Evolutionary conservation across 2,888 invertebrate species (phyloP).

Genomic region (Amblyteles armatorius): DNA sequence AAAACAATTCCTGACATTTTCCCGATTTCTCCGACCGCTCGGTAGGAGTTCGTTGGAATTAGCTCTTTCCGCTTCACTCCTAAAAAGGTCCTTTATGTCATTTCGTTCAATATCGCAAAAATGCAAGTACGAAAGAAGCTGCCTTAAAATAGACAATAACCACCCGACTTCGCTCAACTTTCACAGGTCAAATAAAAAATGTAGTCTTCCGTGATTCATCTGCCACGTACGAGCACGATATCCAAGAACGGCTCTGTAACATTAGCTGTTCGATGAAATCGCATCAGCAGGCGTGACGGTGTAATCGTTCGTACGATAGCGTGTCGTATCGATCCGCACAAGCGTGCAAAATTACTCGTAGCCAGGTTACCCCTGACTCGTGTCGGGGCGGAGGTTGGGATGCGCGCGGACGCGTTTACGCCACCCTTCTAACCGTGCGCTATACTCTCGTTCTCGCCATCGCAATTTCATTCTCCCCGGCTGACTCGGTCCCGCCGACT

Average conservation of each 20-base stretch:
- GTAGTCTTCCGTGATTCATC: constrained; percentile 11
- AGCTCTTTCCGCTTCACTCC: too few species aligned
- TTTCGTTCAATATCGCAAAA: too few species aligned
- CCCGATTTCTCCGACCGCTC: too few species aligned
- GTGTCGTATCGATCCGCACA: constrained; percentile 64
- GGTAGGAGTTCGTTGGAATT: too few species aligned
- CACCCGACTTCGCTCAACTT: background rate
- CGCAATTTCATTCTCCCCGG: constrained; percentile 50
- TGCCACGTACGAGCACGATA: constrained; percentile 22
- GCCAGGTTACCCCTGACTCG: constrained; percentile 46
- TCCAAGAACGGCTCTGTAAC: constrained; percentile 50
- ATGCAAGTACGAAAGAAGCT: background rate
- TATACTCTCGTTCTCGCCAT: constrained; percentile 52
- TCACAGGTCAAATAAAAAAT: background rate
- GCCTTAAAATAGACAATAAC: background rate
- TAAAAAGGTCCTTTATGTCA: too few species aligned
- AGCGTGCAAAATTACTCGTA: constrained; percentile 65
- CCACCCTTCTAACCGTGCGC: constrained; percentile 4
- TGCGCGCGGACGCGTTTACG: constrained; percentile 19
- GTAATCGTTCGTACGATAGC: constrained; percentile 64
- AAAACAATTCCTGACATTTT: too few species aligned
- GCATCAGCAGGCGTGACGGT: constrained; percentile 67
- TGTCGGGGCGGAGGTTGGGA: constrained; percentile 3
- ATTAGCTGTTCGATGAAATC: constrained; percentile 68
- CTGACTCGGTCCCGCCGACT: constrained; percentile 21